phyloP scores from a whole-genome alignment of 2,888 invertebrate species.

The Plebejus melissa region DNA sequence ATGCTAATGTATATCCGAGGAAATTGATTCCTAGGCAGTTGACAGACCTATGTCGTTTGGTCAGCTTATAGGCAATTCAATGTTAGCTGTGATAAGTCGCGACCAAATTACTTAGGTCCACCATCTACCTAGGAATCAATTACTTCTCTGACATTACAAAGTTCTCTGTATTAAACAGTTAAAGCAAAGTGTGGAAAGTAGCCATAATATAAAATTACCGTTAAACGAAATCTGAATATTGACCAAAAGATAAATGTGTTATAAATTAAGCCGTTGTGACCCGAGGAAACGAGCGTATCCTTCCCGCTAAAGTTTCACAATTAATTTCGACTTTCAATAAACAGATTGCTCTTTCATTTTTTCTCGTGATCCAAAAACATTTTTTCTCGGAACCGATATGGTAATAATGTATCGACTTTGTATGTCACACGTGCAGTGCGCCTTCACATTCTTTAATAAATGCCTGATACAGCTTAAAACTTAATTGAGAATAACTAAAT shows the following conservation, averaged over 20 bases:
- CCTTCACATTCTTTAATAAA: not conserved
- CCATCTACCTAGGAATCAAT: too few relatives aligned
- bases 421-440: not conserved
- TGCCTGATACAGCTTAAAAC: not conserved
- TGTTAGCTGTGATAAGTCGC: too few relatives aligned
- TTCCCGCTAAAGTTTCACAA: slow-evolving; percentile 11
- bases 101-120: too few relatives aligned
- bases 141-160: not conserved
- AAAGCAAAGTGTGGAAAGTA: not conserved
- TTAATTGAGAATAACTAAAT: not conserved
- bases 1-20: too few relatives aligned
- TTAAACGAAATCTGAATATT: not conserved
- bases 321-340: slow-evolving; percentile 17
- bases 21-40: too few relatives aligned
- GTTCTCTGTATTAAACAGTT: not conserved
- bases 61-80: too few relatives aligned
- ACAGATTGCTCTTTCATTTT: slow-evolving; percentile 14
- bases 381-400: slow-evolving; percentile 16
- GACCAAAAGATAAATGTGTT: not conserved
- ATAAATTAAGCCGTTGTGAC: not conserved
- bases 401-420: slow-evolving; percentile 1
- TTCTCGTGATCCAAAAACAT: slow-evolving; percentile 16
- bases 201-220: not conserved
- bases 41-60: too few relatives aligned
- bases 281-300: slow-evolving; percentile 3